Evolutionary conservation across 2,888 invertebrate genomes (phyloP), one percentile per base, ranked within the genome.

Genomic region (Dynastes tityus): DNA sequence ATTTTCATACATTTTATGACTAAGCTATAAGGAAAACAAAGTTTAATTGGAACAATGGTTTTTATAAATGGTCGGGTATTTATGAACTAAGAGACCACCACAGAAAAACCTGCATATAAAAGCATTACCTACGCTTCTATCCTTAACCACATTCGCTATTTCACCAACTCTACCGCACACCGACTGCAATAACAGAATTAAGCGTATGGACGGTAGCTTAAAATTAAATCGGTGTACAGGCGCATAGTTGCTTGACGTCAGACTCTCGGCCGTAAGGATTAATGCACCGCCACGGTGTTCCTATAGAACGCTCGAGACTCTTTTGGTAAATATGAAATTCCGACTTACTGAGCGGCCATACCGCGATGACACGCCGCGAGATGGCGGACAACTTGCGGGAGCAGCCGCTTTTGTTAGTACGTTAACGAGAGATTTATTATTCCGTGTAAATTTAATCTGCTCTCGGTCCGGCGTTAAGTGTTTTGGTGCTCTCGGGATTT

Each of bases 301-400:
- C 1, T 1, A 5, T 9, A 8, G 37, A 40, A 65, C 65, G n/a
- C 65, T n/a, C 6, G 65, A 37, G 65, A 65, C 65, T 65, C 65
- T 65, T 65, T 65, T 16, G 45, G 32, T 40, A 16, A 65, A 65
- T 32, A 65, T 65, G 65, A 65, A 65, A 65, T 65, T 65, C 65
- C 40, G 40, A 16, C 65, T 65, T 65, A 2, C 16, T 16, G 65
- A 32, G 13, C 40, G 37, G 16, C 32, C 29, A 16, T 16, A n/a
- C 65, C 29, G 16, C 40, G 16, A 45, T 53, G 53, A 16, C 53
- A n/a, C 2, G 4, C 53, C 9, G 45, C n/a, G n/a, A 13, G n/a
- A 16, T 53, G 16, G 53, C 13, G n/a, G n/a, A 2, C 53, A 53
- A 53, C 53, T 53, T 53, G 5, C 16, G 16, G 4, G 8, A 9